A percentile compares a stretch with the other conserved stretches of the same genome.
Conservation (phyloP, 2,113 vertebrate genomes). For the Malurus alboscapulatus region DNA sequence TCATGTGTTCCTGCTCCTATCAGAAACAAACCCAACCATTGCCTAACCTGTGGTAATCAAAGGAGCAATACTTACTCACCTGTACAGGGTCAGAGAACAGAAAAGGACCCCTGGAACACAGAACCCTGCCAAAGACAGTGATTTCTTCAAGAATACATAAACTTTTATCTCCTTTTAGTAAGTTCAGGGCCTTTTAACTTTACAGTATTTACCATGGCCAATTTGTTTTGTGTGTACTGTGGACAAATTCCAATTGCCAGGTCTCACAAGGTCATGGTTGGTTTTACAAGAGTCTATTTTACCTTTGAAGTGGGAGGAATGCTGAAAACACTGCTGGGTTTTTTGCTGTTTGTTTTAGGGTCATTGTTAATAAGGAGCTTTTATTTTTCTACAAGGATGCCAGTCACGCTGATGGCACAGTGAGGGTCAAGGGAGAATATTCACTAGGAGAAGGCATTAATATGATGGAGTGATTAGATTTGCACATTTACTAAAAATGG, state of each 20-base stretch:
- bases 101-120: background rate
- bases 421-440: background rate
- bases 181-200: background rate
- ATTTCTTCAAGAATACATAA: background rate
- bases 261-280: background rate
- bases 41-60: background rate
- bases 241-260: background rate
- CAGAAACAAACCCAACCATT: background rate
- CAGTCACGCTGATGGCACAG: background rate
- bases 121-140: background rate
- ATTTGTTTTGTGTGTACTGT: background rate
- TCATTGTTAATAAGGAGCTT: background rate
- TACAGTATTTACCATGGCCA: background rate
- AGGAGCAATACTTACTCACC: background rate
- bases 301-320: background rate
- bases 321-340: background rate
- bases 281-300: background rate
- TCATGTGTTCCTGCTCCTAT: background rate
- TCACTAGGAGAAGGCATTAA: background rate
- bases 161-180: background rate
- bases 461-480: background rate
- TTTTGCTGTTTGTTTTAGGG: background rate
- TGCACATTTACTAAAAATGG: background rate
- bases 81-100: background rate
- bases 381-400: background rate